Evolutionary conservation across 2,797 vertebrate genomes (phyloP), one percentile per base, ranked within the genome.

Genomic region (Lepus oiostolus): DNA sequence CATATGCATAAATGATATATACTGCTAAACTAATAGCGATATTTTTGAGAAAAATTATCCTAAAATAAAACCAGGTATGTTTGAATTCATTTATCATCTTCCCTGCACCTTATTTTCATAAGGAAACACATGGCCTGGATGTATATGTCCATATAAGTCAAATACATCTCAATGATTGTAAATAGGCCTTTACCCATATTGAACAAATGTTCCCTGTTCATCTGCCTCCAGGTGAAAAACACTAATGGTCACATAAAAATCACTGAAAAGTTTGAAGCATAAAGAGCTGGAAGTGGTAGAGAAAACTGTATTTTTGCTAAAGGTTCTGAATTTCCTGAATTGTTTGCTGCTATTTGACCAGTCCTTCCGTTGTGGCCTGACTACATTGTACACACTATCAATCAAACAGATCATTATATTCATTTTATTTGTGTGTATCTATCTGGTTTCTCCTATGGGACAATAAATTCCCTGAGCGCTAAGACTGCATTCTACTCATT

Each of bases 191-290:
- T 94, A 85, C 35, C 24, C 21, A 42, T n/a, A 80, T 90, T 90
- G 52, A 91, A 14, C 21, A 91, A 94, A 94, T 30, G 26, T 91
- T 95, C 93, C 79, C 70, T 90, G 21, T 88, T 72, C 22, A 54
- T 89, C 62, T 94, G 16, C 50, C 50, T 94, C 16, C 28, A 81
- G 82, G 50, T 90, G n/a, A 93, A 96, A 91, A 86, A 63, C 58
- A 67, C 52, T 71, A 94, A 87, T 75, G 47, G 22, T 62, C 21
- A 26, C 85, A 86, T 94, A 95, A 93, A 96, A 95, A 90, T 68
- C 42, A 19, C 47, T 72, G 62, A 76, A 74, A 75, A 68, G 38
- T 85, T 70, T 80, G 30, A 88, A 93, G 32, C 11, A 24, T 71
- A 88, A 82, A 60, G 21, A 79, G 24, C 32, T 81, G 4, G 42